Evolutionary conservation across 2,797 vertebrate species (phyloP).

Genomic region (Acridotheres tristis): DNA sequence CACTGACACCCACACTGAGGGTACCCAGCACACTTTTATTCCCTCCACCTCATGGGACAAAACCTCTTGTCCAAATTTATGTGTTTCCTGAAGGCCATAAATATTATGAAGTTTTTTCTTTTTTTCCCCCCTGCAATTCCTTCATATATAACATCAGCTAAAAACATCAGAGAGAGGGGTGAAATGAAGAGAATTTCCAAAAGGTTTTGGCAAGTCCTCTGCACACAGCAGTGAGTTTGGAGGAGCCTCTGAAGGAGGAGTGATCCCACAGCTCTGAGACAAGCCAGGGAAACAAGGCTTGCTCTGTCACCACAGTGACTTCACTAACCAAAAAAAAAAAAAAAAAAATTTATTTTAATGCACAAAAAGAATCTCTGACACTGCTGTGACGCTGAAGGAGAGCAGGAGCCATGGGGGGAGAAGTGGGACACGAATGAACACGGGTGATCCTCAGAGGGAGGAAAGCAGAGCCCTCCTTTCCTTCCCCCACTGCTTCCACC

Average conservation of each 20-base stretch:
- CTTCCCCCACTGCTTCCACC: slow-evolving; percentile 35
- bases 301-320: background rate
- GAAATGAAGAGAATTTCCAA: background rate
- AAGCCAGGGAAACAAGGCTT: background rate
- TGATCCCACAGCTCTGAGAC: background rate
- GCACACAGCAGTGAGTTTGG: background rate
- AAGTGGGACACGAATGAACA: background rate
- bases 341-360: background rate
- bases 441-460: slow-evolving; percentile 28
- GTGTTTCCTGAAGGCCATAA: background rate
- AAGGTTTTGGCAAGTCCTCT: background rate
- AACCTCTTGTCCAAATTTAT: background rate
- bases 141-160: slow-evolving; percentile 3
- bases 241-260: background rate
- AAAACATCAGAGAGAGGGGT: slow-evolving; percentile 9
- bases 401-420: background rate
- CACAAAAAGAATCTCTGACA: background rate
- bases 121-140: rapidly evolving
- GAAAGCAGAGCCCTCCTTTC: slow-evolving; percentile 49
- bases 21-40: background rate
- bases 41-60: background rate
- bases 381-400: background rate
- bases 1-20: background rate
- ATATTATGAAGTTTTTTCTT: background rate
- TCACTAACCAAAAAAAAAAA: background rate